Base-by-base conservation (phyloP, 1,140 invertebrate species). In the Cepaea nemoralis region DNA sequence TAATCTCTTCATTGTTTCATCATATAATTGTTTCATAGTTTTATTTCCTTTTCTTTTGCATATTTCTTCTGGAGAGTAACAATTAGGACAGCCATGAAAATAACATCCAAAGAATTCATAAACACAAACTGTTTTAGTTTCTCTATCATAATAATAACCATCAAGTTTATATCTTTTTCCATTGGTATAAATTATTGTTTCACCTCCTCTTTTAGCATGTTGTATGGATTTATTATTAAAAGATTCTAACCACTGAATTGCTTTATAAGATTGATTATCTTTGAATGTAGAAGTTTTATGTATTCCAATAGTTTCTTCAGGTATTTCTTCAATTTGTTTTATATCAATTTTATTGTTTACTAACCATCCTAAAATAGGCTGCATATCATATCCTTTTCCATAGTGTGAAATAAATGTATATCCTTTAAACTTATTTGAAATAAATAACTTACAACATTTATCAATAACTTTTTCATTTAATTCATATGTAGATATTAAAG, bases 1-100 rank as follows among this genome's bases (percentile, higher is more conserved):
- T 55, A 55, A 55, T 55, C 50, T 55, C 19, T 55, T 55, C 50
- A 55, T 55, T 55, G 50, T 55, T 55, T 55, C 50, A 10, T 55
- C 19, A 55, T 55, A 45, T 16, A 45, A 16, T 10, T 55, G 1
- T 55, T 55, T 55, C 50, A 8, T 55, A 55, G 50, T 10, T 55
- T 8, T 55, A 19, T 55, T 55, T 24, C 8, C 42, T 45, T 45
- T 45, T 45, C 42, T 45, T 45, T 45, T 8, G n/a, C 50, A 55
- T 55, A 55, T 55, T 55, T 55, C 50, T 8, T 55, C 22, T 55
- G 22, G 42, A 16, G 42, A 45, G 42, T 45, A 45, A 45, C n/a
- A n/a, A n/a, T n/a, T n/a, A n/a, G n/a, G n/a, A n/a, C n/a, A n/a
- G n/a, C n/a, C n/a, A n/a, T n/a, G n/a, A n/a, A n/a, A n/a, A n/a